phyloP scores from a whole-genome alignment of 2,797 vertebrate species.

The Sebastes miniatus region DNA sequence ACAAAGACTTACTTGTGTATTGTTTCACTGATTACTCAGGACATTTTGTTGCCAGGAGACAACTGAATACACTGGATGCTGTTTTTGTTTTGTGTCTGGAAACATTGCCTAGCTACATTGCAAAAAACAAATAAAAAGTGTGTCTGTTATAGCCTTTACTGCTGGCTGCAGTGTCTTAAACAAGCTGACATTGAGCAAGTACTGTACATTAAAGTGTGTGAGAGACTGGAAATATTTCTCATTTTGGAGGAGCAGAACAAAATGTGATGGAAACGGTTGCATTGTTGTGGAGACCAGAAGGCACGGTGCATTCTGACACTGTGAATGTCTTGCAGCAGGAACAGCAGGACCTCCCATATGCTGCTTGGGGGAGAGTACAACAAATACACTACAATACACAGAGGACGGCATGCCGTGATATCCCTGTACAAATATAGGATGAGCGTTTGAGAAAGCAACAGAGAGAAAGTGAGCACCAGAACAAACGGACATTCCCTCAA shows the following conservation, averaged over 20 bases:
- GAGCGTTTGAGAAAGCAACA: not conserved
- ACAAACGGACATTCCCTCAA: conserved; percentile 1
- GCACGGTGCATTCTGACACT: not conserved
- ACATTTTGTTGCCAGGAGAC: conserved; percentile 12
- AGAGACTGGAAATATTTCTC: not conserved
- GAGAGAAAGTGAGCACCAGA: not conserved
- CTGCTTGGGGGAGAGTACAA: not conserved
- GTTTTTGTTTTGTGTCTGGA: not conserved
- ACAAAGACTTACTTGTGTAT: not conserved
- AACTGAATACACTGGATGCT: not conserved
- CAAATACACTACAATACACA: not conserved
- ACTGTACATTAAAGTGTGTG: not conserved
- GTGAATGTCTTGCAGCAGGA: not conserved
- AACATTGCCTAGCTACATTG: not conserved
- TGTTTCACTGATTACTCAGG: not conserved
- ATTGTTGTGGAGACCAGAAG: conserved; percentile 12
- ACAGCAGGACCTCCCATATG: not conserved
- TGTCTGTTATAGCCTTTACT: not conserved
- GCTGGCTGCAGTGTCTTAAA: conserved; percentile 15
- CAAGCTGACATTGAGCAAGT: not conserved
- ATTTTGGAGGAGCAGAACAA: not conserved
- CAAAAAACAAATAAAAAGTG: not conserved
- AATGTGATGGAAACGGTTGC: conserved; percentile 16
- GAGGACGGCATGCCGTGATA: not conserved
- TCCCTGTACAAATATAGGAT: not conserved